Evolutionary conservation across 2,797 vertebrate species (phyloP), one percentile per base, ranked within the genome.

Genomic region (Nasua narica): DNA sequence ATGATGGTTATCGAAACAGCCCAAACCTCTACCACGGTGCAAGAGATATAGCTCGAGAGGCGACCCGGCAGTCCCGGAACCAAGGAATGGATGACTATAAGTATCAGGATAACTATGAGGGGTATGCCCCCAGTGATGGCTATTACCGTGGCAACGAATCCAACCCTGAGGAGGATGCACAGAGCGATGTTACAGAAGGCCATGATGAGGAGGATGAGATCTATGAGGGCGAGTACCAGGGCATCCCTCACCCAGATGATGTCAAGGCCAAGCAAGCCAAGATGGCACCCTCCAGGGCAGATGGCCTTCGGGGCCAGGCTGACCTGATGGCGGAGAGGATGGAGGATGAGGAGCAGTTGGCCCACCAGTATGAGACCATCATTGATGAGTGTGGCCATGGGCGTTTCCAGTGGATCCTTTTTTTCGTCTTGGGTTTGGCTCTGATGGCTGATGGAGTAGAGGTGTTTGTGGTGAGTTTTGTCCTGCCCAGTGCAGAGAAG

Each of bases 181-280:
- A 99, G 90, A 99, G 99, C 0, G 99, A 99, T 50, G 99, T 98
- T 87, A 99, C 99, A 0, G 99, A 99, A 98, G 99, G 99, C 8
- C 99, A 99, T 0, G 99, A 99, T 35, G 99, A 99, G 35, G 99
- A 99, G 0, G 99, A 99, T 5, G 99, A 99, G 96, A 99, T 99
- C 98, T 99, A 99, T 0, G 99, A 99, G 98, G 99, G 99, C 14
- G 99, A 99, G 97, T 99, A 99, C 98, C 99, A 99, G 98, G 99
- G 99, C 40, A 98, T 99, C 97, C 99, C 99, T 3, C 99, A 99
- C 97, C 99, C 99, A 0, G 99, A 99, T 8, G 99, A 99, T 89
- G 98, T 99, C 98, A 99, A 99, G 98, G 98, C 98, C 94, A 99
- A 99, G 18, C 98, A 99, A 91, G 98, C 99, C 96, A 99, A 99